These are phyloP conservation scores for Ophthalmolycus amberensis DNA, from an alignment of 2,113 vertebrate genomes.

Conservation along the genomic window DNA sequence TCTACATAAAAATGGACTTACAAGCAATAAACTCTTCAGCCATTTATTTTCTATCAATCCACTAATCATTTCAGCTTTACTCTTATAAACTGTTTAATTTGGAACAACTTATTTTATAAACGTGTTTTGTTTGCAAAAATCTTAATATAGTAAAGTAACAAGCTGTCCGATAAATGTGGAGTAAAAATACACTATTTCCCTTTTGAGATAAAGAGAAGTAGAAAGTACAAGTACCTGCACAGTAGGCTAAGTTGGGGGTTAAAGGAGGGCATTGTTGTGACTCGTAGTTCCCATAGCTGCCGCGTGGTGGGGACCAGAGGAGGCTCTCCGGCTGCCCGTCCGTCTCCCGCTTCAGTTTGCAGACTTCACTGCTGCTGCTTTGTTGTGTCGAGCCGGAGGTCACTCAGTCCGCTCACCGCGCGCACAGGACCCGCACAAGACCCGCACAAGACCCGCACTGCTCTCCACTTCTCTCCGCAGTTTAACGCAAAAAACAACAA, in stretches of 20 bases:
- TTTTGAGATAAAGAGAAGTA: too few relatives aligned
- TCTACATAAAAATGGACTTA: too few relatives aligned
- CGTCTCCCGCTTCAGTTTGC: not conserved
- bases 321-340: not conserved
- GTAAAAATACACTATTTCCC: too few relatives aligned
- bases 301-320: not conserved
- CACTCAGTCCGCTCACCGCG: not conserved
- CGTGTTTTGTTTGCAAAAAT: too few relatives aligned
- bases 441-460: not conserved
- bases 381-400: not conserved
- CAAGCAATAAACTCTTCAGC: too few relatives aligned
- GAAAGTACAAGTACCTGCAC: too few relatives aligned
- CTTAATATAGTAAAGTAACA: too few relatives aligned
- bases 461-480: not conserved
- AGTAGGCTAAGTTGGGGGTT: slow-evolving; percentile 30
- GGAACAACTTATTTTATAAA: too few relatives aligned
- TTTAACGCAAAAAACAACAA: not conserved
- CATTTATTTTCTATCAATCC: too few relatives aligned
- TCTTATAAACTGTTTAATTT: too few relatives aligned
- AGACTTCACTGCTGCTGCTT: not conserved
- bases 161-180: too few relatives aligned
- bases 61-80: too few relatives aligned
- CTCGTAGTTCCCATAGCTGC: slow-evolving; percentile 18
- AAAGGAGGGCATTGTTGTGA: not conserved
- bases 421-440: not conserved